Evolutionary conservation across 2,797 vertebrate genomes (phyloP), one percentile per base, ranked within the genome.

Genomic region (Sciurus vulgaris): DNA sequence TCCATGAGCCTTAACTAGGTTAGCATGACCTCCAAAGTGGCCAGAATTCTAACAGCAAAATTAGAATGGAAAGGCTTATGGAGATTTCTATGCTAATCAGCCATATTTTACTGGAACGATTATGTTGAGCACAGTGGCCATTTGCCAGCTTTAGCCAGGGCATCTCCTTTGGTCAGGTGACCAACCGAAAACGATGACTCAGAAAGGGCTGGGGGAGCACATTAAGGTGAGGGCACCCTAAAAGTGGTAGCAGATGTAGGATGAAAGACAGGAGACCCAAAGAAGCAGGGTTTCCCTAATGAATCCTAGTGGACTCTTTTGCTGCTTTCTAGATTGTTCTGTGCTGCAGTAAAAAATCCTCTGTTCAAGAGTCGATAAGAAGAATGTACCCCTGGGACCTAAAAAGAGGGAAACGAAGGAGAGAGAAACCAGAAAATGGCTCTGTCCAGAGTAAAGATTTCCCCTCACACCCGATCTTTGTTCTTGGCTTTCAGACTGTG

Each of bases 41-140:
- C 92, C 97, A 97, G 96, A 90, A 98, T 95, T 97, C 96, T 97
- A 98, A 98, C 95, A 94, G 94, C 81, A 95, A 97, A 85, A 97
- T 98, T 97, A 95, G 97, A 98, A 98, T 97, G 96, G 94, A 97
- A 97, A 97, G 96, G 86, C 97, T 98, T 98, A 98, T 94, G 94
- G 97, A 96, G 96, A 98, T 98, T 93, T 97, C 97, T 97, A 92
- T 97, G 98, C 90, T 97, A 98, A 98, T 98, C 97, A 97, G 94
- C 94, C 97, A 97, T 96, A 97, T 98, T 98, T 98, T 98, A 97
- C 97, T 97, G 86, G 96, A 97, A 96, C 0, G 0, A 0, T 97
- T 98, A 94, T 97, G 97, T 91, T 98, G 96, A 97, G 97, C 87
- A 94, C 94, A 72, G 49, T 95, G 96, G 97, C 97, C 96, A 96